Conservation (phyloP, 2,888 invertebrate species). For the Lithodes maja region DNA sequence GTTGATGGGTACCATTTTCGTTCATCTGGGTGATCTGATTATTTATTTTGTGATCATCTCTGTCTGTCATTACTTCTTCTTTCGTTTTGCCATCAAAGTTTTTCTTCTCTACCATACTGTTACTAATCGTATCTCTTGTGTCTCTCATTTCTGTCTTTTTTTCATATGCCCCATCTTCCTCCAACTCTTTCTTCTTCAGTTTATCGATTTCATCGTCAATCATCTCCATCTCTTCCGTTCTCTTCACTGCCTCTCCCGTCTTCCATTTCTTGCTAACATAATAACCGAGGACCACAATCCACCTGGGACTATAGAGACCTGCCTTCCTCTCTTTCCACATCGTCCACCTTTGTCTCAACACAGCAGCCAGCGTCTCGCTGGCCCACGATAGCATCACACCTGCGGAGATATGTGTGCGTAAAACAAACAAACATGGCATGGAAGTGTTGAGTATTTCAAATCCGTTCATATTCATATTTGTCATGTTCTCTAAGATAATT, state of each 20-base stretch:
- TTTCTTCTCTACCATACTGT: background rate
- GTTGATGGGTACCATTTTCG: too few species aligned
- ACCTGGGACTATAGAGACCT: background rate
- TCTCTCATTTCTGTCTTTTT: background rate
- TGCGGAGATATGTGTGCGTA: background rate
- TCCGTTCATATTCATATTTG: too few species aligned
- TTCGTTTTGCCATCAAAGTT: background rate
- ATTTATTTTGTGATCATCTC: background rate
- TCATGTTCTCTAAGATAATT: too few species aligned
- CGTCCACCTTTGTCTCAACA: background rate
- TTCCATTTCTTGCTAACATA: background rate
- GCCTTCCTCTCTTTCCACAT: background rate
- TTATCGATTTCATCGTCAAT: background rate
- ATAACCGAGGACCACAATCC: too few species aligned
- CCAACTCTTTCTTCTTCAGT: background rate
- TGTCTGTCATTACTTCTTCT: background rate
- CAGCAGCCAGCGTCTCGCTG: conserved; percentile 2
- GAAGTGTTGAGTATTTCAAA: too few species aligned
- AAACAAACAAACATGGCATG: too few species aligned
- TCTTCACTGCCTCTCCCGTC: background rate
- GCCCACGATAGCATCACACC: conserved; percentile 35
- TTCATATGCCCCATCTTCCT: background rate
- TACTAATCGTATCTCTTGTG: background rate
- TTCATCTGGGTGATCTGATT: background rate
- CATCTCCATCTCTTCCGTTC: background rate